phyloP scores from a whole-genome alignment of 2,113 vertebrate genomes.

The Romanogobio albipinnatus region DNA sequence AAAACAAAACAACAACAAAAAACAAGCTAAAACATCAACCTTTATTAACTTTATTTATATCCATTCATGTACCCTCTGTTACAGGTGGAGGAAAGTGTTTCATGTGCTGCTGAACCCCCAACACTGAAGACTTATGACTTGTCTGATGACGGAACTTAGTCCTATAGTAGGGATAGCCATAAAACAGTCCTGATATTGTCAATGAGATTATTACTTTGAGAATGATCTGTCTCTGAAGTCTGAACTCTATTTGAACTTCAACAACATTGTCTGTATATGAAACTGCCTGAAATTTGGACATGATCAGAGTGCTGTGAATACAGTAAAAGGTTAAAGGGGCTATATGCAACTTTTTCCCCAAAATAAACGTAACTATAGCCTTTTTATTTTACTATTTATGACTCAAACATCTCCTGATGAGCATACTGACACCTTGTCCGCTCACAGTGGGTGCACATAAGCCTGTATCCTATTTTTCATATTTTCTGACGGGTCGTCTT shows the following conservation, averaged over 20 bases:
- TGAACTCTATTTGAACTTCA: not conserved
- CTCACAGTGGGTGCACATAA: too few relatives aligned
- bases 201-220: not conserved
- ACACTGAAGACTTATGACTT: not conserved
- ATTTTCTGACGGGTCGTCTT: too few relatives aligned
- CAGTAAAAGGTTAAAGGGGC: not conserved
- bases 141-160: not conserved
- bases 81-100: conserved; percentile 39
- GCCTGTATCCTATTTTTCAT: too few relatives aligned
- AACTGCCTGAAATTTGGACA: not conserved
- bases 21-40: not conserved
- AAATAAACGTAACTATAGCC: too few relatives aligned
- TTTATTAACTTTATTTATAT: not conserved
- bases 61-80: not conserved
- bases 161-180: not conserved
- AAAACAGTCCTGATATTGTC: not conserved
- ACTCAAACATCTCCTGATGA: too few relatives aligned
- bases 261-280: not conserved
- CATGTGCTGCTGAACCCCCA: not conserved
- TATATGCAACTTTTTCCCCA: too few relatives aligned
- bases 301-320: not conserved
- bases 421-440: too few relatives aligned
- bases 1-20: too few relatives aligned
- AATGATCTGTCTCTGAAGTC: not conserved
- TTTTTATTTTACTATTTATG: too few relatives aligned